phyloP scores from a whole-genome alignment of 2,113 vertebrate genomes.

The Chascanopsetta lugubris region DNA sequence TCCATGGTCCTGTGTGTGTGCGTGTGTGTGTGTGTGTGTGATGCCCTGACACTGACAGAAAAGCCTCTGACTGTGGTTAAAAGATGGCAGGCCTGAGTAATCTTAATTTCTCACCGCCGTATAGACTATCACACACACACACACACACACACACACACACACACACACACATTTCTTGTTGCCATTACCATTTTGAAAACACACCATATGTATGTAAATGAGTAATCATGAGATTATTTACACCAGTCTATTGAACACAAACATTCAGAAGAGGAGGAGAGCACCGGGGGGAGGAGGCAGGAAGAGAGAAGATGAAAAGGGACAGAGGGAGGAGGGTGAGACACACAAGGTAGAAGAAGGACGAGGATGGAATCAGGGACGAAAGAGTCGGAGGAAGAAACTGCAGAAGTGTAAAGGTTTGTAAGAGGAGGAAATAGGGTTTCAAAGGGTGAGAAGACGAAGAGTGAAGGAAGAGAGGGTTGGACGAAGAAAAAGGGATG shows the following conservation, averaged over 20 bases:
- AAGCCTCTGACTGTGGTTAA: conserved; percentile 78
- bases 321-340: background rate
- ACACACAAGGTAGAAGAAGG: too few species aligned
- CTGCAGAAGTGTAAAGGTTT: background rate
- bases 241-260: conserved; percentile 2
- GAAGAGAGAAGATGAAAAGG: background rate
- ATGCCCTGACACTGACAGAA: conserved; percentile 59
- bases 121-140: conserved; percentile 21
- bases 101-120: conserved; percentile 64
- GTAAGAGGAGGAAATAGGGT: background rate
- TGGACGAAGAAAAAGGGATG: background rate
- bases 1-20: conserved; percentile 47
- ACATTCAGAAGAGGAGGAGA: background rate
- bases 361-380: background rate
- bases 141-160: conserved; percentile 3
- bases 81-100: conserved; percentile 71
- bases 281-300: background rate
- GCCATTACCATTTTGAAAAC: conserved; percentile 49
- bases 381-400: background rate
- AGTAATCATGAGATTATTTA: conserved; percentile 26
- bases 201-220: conserved; percentile 51
- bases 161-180: conserved; percentile 26
- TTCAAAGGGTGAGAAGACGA: conserved; percentile 11
- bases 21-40: conserved; percentile 22
- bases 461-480: background rate